Percentiles rank a stretch among this genome's conserved stretches.
Evolutionary conservation across 1,140 invertebrate species (phyloP).

Genomic region (Lepidurus arcticus): DNA sequence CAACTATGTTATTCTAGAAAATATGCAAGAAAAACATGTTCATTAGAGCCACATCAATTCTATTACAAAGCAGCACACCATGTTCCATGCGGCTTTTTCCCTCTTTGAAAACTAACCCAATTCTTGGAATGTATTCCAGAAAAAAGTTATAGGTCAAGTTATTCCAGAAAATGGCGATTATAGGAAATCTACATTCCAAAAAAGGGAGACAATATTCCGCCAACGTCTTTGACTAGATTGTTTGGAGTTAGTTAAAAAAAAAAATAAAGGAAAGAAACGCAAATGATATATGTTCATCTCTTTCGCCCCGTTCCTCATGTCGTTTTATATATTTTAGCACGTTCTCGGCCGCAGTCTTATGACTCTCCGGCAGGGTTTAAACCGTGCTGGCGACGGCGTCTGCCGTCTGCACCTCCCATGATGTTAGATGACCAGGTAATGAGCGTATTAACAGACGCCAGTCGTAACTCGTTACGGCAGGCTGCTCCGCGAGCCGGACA

Average conservation of each 20-base stretch:
- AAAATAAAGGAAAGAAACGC: neutral
- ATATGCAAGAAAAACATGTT: neutral
- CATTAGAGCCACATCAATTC: neutral
- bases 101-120: neutral
- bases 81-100: neutral
- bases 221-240: too few species aligned
- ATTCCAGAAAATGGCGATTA: too few species aligned
- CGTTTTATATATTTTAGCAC: neutral
- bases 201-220: too few species aligned
- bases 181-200: too few species aligned
- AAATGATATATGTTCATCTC: neutral
- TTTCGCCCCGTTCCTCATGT: neutral
- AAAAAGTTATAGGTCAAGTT: too few species aligned
- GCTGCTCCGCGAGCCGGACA: neutral
- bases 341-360: neutral
- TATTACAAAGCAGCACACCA: neutral
- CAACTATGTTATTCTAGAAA: neutral
- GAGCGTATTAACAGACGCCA: neutral
- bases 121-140: too few species aligned
- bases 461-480: neutral
- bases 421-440: neutral
- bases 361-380: neutral
- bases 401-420: neutral
- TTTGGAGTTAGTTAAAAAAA: neutral
- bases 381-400: neutral